A percentile compares a stretch with the other conserved stretches of the same genome.
Evolutionary conservation across 2,113 vertebrate species (phyloP).

Genomic region (Antigone vipio): DNA sequence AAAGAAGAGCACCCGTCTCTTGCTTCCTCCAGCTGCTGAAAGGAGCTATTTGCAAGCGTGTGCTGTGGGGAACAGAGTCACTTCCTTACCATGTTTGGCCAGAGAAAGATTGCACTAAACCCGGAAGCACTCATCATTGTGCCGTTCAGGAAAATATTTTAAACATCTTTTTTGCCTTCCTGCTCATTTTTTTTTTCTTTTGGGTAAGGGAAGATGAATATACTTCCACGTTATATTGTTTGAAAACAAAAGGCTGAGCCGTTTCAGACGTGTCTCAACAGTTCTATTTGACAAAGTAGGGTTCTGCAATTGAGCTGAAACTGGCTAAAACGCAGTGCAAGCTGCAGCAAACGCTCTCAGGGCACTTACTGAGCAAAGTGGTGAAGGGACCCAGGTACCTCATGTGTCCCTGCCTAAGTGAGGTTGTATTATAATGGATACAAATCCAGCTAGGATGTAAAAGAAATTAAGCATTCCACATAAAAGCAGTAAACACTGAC

Average conservation of each 20-base stretch:
- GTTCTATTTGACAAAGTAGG: neutral
- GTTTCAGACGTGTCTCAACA: neutral
- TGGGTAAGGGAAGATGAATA: neutral
- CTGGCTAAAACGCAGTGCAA: neutral
- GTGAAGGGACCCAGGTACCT: neutral
- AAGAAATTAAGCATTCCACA: neutral
- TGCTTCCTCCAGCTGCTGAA: conserved; percentile 56
- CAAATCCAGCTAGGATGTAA: neutral
- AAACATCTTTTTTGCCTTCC: conserved; percentile 39
- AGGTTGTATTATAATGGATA: neutral
- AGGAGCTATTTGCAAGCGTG: conserved; percentile 47
- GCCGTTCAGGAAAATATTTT: conserved; percentile 21
- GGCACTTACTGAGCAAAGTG: neutral
- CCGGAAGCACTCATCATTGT: conserved; percentile 37
- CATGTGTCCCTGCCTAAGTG: neutral
- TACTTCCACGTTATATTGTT: neutral
- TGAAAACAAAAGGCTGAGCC: neutral
- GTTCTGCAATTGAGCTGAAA: neutral
- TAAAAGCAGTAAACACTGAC: neutral
- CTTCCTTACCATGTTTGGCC: conserved; percentile 74
- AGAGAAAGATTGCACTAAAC: conserved; percentile 32
- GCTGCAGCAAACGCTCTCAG: neutral
- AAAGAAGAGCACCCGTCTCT: neutral
- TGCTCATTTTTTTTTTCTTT: neutral
- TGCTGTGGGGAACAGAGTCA: conserved; percentile 53